These are phyloP conservation scores for Ophiodon elongatus DNA, from an alignment of 2,113 vertebrate species.

Conservation along the genomic window DNA sequence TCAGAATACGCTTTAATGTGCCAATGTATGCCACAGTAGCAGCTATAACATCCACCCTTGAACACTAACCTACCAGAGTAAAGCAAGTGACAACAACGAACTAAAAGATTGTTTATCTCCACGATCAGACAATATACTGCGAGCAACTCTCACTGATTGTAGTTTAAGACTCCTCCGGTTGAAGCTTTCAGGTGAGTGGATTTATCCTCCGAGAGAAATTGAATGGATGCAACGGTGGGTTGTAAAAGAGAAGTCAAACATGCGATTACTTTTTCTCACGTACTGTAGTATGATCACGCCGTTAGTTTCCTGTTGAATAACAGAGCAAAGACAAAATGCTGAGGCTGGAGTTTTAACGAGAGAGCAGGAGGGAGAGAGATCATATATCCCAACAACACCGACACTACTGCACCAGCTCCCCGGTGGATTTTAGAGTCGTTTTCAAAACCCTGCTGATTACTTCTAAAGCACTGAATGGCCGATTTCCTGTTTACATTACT, in stretches of 20 bases:
- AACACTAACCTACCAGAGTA: background rate
- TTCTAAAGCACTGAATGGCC: conserved; percentile 22
- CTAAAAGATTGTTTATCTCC: background rate
- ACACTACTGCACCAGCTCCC: conserved; percentile 27
- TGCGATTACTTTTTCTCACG: background rate
- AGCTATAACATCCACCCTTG: background rate
- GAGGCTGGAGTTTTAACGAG: conserved; percentile 10
- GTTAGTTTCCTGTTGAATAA: conserved; percentile 20
- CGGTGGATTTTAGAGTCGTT: conserved; percentile 14
- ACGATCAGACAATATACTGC: background rate
- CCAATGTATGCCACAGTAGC: background rate
- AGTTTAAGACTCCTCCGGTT: background rate
- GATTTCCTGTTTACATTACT: conserved; percentile 49
- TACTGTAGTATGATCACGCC: background rate
- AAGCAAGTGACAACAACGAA: background rate
- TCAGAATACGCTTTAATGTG: background rate
- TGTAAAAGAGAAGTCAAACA: conserved; percentile 9
- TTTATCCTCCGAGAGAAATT: background rate
- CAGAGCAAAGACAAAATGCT: conserved; percentile 18
- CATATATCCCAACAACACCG: conserved; percentile 19
- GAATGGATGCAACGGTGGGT: background rate
- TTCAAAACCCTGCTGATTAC: conserved; percentile 39
- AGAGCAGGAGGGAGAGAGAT: conserved; percentile 3
- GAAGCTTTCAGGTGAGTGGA: background rate
- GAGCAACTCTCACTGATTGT: background rate